A percentile compares a stretch with the other conserved stretches of the same genome.
phyloP scores from a whole-genome alignment of 1,140 invertebrate species.

The Polyergus mexicanus region DNA sequence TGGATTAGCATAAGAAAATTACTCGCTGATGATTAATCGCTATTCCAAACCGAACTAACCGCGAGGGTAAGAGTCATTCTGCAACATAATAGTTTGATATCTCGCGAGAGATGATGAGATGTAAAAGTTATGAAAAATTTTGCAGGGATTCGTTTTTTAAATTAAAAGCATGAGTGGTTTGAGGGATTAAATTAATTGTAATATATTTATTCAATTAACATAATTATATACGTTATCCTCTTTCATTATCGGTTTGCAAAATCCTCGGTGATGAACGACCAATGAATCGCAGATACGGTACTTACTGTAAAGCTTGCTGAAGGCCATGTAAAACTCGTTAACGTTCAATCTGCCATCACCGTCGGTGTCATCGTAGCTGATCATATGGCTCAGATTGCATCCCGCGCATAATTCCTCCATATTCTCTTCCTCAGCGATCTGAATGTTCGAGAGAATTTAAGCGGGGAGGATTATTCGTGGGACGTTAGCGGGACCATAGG shows the following conservation, averaged over 20 bases:
- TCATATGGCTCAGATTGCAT: conserved; percentile 91
- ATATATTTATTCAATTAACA: not conserved
- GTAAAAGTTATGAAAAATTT: not conserved
- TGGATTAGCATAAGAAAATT: conserved; percentile 55
- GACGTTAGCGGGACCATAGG: not conserved
- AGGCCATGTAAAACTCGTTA: conserved; percentile 92
- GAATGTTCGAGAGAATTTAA: conserved; percentile 52
- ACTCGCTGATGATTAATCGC: conserved; percentile 20
- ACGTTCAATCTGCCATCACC: conserved; percentile 90
- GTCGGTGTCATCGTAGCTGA: conserved; percentile 91
- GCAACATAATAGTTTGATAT: not conserved
- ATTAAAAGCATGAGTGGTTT: not conserved
- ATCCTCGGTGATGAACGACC: conserved; percentile 17
- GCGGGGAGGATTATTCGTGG: conserved; percentile 14
- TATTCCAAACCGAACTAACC: not conserved
- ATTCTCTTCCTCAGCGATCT: conserved; percentile 89
- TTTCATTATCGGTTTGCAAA: not conserved
- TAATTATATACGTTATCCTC: not conserved
- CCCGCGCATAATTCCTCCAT: conserved; percentile 89
- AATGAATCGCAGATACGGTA: conserved; percentile 63
- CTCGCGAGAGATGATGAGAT: not conserved
- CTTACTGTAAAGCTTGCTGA: conserved; percentile 92
- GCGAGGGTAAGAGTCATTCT: conserved; percentile 1
- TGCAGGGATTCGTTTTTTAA: not conserved
- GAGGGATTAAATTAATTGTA: not conserved